A percentile compares a stretch with the other conserved stretches of the same genome.
phyloP scores from a whole-genome alignment of 2,797 vertebrate species.

The Megaceryle alcyon region DNA sequence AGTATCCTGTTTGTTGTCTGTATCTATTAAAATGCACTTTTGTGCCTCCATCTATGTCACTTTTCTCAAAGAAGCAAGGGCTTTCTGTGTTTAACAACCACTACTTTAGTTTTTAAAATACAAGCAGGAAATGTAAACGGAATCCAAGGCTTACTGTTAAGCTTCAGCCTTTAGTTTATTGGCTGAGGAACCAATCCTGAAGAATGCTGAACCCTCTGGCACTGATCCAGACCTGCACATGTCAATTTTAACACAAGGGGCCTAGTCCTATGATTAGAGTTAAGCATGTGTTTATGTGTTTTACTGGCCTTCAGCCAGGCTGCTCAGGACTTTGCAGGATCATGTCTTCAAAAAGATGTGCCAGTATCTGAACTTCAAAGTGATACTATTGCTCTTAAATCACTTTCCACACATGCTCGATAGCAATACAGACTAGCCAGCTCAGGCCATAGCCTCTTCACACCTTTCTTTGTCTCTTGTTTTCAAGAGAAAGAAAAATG shows the following conservation, averaged over 20 bases:
- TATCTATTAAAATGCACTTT: background rate
- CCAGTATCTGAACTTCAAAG: slow-evolving; percentile 57
- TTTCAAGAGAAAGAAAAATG: slow-evolving; percentile 9
- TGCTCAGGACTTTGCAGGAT: slow-evolving; percentile 36
- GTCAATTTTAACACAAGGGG: slow-evolving; percentile 46
- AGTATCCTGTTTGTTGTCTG: background rate
- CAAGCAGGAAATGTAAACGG: slow-evolving; percentile 47
- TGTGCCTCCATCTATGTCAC: background rate
- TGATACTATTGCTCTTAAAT: slow-evolving; percentile 45
- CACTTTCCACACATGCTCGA: slow-evolving; percentile 38
- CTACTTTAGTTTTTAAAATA: slow-evolving; percentile 20
- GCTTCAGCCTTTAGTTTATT: slow-evolving; percentile 12
- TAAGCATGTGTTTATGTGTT: slow-evolving; percentile 66
- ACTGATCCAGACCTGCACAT: slow-evolving; percentile 28
- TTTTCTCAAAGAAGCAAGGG: slow-evolving; percentile 3
- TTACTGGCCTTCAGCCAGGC: slow-evolving; percentile 44
- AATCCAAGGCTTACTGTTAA: slow-evolving; percentile 20
- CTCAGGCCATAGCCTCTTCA: slow-evolving; percentile 6
- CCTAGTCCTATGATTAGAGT: slow-evolving; percentile 51
- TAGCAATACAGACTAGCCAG: background rate
- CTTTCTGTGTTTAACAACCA: background rate
- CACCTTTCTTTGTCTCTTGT: slow-evolving; percentile 1
- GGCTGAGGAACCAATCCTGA: slow-evolving; percentile 38
- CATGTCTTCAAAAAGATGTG: slow-evolving; percentile 14
- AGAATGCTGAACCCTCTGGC: slow-evolving; percentile 41